Evolutionary conservation across 2,113 vertebrate genomes (phyloP), one percentile per base, ranked within the genome.

Genomic region (Cygnus atratus): DNA sequence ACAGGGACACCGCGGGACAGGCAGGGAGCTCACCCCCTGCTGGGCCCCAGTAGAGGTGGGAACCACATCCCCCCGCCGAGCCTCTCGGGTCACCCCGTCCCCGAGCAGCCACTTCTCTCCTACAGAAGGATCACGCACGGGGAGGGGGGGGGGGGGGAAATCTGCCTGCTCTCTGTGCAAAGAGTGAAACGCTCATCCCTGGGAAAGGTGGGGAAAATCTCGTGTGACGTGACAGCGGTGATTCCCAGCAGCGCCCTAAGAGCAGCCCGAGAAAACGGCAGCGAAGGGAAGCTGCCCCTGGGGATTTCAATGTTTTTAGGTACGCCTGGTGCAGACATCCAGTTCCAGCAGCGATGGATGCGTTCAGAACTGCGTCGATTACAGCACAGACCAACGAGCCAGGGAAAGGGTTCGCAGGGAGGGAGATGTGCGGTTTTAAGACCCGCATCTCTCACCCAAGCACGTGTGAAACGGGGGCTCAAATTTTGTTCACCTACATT

Each of bases 1-100:
- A 20, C 0, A 33, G 39, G 16, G 31, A n/a, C 20, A 16, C 13
- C 11, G 15, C 0, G 3, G n/a, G 26, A 31, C 35, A 57, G 46
- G 57, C 31, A 50, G 28, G 50, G 46, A 22, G 31, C 14, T 11
- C 44, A 26, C 26, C 17, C 35, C 26, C 66, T 54, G 44, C 4
- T 4, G 22, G 43, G 29, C 52, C 54, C 63, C 8, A 26, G 25
- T 61, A 44, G 82, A 54, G 26, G 25, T 44, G 26, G 52, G 28
- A 77, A 28, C 13, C 5, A 41, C 26, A 14, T 33, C 39, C 44
- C 43, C 21, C 10, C 20, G 3, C 10, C 35, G 35, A 86, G 57
- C 61, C 82, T 52, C 41, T 54, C n/a, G 0, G 0, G 33, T 52
- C 21, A 44, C 46, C 48, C 37, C n/a, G 48, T 44, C 21, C 57